phyloP scores from a whole-genome alignment of 1,140 invertebrate genomes.

The Conopomorpha cramerella region DNA sequence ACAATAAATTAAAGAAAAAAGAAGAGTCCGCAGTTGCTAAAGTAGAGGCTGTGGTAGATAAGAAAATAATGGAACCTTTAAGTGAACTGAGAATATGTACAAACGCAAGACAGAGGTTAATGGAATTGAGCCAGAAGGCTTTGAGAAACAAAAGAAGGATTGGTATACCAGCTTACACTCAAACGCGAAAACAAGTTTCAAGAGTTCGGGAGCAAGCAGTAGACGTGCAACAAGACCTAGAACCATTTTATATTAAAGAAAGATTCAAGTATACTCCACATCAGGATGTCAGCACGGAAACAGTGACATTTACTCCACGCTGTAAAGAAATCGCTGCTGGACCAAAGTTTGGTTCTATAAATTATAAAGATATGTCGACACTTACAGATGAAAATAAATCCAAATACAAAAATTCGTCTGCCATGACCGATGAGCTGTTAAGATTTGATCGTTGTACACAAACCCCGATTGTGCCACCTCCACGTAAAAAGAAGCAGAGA shows the following conservation, averaged over 20 bases:
- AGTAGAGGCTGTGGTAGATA: constrained; percentile 35
- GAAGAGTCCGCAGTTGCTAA: constrained; percentile 57
- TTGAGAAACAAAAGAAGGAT: constrained; percentile 62
- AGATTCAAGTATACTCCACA: constrained; percentile 19
- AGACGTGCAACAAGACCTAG: constrained; percentile 56
- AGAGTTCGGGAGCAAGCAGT: constrained; percentile 64
- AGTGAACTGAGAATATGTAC: constrained; percentile 61
- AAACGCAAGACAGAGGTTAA: constrained; percentile 59
- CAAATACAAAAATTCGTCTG: constrained; percentile 15
- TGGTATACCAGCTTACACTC: constrained; percentile 63
- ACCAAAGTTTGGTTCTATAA: constrained; percentile 24
- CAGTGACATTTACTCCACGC: constrained; percentile 30
- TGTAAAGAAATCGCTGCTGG: constrained; percentile 48
- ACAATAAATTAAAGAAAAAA: constrained; percentile 63
- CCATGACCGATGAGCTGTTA: constrained; percentile 24
- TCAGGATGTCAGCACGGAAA: constrained; percentile 38
- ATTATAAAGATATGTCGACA: constrained; percentile 41
- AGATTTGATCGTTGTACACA: constrained; percentile 25
- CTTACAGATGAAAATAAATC: constrained; percentile 19
- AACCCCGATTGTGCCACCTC: constrained; percentile 22
- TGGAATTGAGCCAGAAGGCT: constrained; percentile 62
- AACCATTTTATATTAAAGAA: constrained; percentile 28
- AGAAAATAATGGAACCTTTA: constrained; percentile 37
- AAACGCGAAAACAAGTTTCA: constrained; percentile 59
- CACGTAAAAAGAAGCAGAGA: constrained; percentile 24